Percentiles rank a stretch among this genome's conserved stretches.
These are phyloP conservation scores for Proctacanthus coquilletti DNA, from an alignment of 1,140 invertebrate species.

Conservation along the genomic window DNA sequence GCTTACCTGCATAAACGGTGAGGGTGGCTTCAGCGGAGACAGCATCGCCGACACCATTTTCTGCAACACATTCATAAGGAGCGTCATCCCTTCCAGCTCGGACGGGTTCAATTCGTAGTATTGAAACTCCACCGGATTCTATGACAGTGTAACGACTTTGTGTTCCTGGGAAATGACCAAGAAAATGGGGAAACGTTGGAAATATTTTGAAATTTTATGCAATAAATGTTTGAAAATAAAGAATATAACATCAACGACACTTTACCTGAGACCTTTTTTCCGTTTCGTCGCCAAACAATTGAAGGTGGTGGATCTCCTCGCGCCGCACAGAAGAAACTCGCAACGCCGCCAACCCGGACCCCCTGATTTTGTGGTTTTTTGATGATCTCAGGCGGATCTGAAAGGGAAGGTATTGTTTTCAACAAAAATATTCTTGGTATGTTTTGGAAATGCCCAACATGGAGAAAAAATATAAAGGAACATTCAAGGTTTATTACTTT, in stretches of 20 bases:
- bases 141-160: conserved; percentile 49
- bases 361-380: conserved; percentile 71
- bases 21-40: conserved; percentile 77
- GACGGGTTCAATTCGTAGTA: conserved; percentile 86
- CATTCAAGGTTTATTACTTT: no score
- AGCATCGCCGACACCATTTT: conserved; percentile 90
- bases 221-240: no score
- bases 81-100: conserved; percentile 68
- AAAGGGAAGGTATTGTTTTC: no score
- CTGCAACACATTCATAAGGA: conserved; percentile 88
- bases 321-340: conserved; percentile 89
- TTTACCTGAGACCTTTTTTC: conserved; percentile 67
- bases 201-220: no score
- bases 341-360: conserved; percentile 77
- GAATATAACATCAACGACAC: no score
- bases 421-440: not conserved
- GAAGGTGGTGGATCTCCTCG: conserved; percentile 74
- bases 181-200: conserved; percentile 6
- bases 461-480: no score
- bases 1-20: conserved; percentile 76
- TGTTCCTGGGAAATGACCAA: conserved; percentile 32
- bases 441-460: conserved; percentile 3
- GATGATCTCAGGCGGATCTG: conserved; percentile 85
- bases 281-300: conserved; percentile 83
- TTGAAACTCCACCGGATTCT: conserved; percentile 47